Percentiles rank a stretch among this genome's conserved stretches.
These are phyloP conservation scores for Epinephelus cyanopodus DNA, from an alignment of 2,113 vertebrate species.

Conservation along the genomic window DNA sequence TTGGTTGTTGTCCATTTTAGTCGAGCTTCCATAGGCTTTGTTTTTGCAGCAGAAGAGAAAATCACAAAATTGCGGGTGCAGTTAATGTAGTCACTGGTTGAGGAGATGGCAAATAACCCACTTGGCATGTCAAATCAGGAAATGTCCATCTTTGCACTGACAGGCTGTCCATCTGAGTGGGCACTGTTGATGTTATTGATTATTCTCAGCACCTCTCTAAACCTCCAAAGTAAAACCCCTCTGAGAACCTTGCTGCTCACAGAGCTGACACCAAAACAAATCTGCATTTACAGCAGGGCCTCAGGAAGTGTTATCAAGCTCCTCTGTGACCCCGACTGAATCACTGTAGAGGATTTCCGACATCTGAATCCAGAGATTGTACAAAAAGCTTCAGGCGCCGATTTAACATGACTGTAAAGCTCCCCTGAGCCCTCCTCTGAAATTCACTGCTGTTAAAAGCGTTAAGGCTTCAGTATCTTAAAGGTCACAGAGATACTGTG, in stretches of 20 bases:
- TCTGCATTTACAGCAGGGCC: conserved; percentile 41
- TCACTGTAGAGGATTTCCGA: neutral
- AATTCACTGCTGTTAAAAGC: neutral
- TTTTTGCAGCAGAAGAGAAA: neutral
- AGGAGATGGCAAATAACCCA: neutral
- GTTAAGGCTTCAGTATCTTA: neutral
- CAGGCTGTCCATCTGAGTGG: neutral
- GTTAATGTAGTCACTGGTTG: neutral
- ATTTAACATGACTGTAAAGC: conserved; percentile 32
- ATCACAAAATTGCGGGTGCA: neutral
- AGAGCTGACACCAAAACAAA: conserved; percentile 34
- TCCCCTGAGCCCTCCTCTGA: neutral
- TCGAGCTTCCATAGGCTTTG: neutral
- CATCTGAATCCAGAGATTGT: conserved; percentile 34
- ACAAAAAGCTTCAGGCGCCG: conserved; percentile 17
- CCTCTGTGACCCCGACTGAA: conserved; percentile 26
- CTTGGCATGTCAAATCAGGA: conserved; percentile 12
- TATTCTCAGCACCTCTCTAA: conserved; percentile 7
- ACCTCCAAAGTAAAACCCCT: conserved; percentile 9
- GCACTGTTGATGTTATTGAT: conserved; percentile 28
- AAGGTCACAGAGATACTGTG: neutral
- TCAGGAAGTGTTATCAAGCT: conserved; percentile 29
- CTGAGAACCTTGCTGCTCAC: conserved; percentile 10
- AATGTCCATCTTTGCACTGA: conserved; percentile 13
- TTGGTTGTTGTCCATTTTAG: neutral